A percentile compares a stretch with the other conserved stretches of the same genome.
Conservation (phyloP, 2,113 vertebrate genomes). For the Fregata magnificens region DNA sequence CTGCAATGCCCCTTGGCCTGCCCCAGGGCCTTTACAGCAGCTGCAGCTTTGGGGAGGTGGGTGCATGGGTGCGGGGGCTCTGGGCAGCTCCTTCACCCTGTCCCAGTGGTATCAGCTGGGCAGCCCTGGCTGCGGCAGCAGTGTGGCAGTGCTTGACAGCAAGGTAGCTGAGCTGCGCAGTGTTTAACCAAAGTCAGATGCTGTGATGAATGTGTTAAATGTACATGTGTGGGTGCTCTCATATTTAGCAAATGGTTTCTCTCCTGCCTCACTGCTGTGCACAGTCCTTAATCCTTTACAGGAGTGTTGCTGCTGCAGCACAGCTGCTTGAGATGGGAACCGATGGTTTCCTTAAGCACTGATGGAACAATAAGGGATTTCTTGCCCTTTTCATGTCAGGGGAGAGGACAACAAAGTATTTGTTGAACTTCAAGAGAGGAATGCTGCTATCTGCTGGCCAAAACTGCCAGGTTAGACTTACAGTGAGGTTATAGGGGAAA, state of each 20-base stretch:
- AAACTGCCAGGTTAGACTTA: not conserved
- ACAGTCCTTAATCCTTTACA: not conserved
- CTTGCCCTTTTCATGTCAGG: not conserved
- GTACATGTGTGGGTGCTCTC: not conserved
- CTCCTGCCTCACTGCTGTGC: not conserved
- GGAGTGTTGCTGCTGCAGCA: not conserved
- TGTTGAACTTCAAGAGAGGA: not conserved
- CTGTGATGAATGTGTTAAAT: not conserved
- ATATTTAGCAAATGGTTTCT: not conserved
- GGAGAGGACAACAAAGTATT: not conserved
- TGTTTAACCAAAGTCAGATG: not conserved
- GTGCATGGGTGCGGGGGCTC: not conserved
- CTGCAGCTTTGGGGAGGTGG: not conserved
- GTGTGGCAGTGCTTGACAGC: too few species aligned
- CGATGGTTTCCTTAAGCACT: not conserved
- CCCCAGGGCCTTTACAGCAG: too few species aligned
- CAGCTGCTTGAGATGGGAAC: not conserved
- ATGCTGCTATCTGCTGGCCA: not conserved
- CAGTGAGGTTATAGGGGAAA: not conserved
- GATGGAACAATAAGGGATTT: not conserved
- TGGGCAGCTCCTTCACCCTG: not conserved
- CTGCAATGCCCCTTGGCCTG: not conserved
- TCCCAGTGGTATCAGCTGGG: not conserved
- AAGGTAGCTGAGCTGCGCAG: accelerated
- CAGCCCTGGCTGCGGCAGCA: not conserved